Evolutionary conservation across 2,888 invertebrate species (phyloP).

Genomic region (Eucera pruinosa): DNA sequence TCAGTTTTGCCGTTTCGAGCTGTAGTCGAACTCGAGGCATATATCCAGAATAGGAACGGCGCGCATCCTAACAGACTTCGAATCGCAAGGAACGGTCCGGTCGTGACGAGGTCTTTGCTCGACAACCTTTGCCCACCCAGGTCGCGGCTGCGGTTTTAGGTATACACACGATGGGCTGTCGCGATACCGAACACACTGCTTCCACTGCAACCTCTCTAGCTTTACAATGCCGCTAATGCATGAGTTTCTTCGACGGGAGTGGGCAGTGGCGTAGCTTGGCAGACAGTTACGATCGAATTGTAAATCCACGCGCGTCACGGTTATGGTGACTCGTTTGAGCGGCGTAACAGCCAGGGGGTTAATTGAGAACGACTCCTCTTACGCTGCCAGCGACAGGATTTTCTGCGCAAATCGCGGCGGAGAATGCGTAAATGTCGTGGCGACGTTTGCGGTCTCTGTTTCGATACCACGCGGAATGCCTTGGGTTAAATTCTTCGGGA

Average conservation of each 20-base stretch:
- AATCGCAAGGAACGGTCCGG: slow-evolving; percentile 45
- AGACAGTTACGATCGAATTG: slow-evolving; percentile 58
- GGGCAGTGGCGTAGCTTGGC: slow-evolving; percentile 56
- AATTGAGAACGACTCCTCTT: slow-evolving; percentile 43
- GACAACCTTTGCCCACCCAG: slow-evolving; percentile 68
- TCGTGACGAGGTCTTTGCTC: slow-evolving; percentile 65
- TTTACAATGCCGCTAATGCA: slow-evolving; percentile 68
- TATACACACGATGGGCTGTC: slow-evolving; percentile 53
- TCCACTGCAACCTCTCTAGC: slow-evolving; percentile 52
- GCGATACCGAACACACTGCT: slow-evolving; percentile 63
- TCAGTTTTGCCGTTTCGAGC: too few species aligned
- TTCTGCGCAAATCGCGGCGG: slow-evolving; percentile 2
- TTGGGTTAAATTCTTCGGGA: background rate
- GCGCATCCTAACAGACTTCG: too few species aligned
- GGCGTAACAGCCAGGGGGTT: slow-evolving; percentile 29
- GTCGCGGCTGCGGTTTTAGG: slow-evolving; percentile 59
- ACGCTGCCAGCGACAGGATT: background rate
- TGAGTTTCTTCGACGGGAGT: slow-evolving; percentile 50
- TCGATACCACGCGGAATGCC: background rate
- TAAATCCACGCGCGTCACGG: slow-evolving; percentile 49
- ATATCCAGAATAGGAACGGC: too few species aligned
- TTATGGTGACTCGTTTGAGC: slow-evolving; percentile 30
- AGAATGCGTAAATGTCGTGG: background rate
- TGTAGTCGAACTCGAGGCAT: too few species aligned
- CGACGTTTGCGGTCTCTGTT: slow-evolving; percentile 10